Evolutionary conservation across 1,140 invertebrate genomes (phyloP).

Genomic region (Halictus rubicundus): DNA sequence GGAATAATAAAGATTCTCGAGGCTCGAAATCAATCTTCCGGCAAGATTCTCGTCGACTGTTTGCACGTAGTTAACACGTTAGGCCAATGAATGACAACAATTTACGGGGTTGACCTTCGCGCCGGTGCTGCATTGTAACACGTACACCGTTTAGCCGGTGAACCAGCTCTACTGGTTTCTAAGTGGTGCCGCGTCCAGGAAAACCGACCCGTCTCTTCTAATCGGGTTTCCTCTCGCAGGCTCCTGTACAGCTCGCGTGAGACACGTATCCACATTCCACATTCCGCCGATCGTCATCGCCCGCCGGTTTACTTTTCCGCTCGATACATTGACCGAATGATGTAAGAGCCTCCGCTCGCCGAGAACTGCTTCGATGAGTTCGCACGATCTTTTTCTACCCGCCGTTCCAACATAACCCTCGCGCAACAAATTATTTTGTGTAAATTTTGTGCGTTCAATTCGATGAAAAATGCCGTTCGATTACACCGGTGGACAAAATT

Average conservation of each 20-base stretch:
- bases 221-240: slow-evolving; percentile 34
- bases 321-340: neutral
- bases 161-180: slow-evolving; percentile 44
- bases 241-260: neutral
- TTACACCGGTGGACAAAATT: too few species aligned
- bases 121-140: slow-evolving; percentile 28
- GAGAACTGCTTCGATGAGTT: too few species aligned
- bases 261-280: slow-evolving; percentile 24
- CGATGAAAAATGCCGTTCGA: too few species aligned
- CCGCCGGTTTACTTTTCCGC: neutral
- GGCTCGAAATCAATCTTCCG: slow-evolving; percentile 11
- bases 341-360: neutral
- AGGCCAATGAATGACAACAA: slow-evolving; percentile 48
- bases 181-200: slow-evolving; percentile 7
- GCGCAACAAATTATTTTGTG: too few species aligned
- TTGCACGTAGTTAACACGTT: slow-evolving; percentile 17
- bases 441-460: too few species aligned
- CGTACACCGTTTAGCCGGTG: slow-evolving; percentile 26
- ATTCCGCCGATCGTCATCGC: slow-evolving; percentile 12
- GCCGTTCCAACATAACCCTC: too few species aligned
- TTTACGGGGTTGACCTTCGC: slow-evolving; percentile 24
- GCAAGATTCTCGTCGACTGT: slow-evolving; percentile 9
- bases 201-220: slow-evolving; percentile 37
- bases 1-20: neutral
- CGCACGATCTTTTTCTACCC: too few species aligned